A percentile compares a stretch with the other conserved stretches of the same genome.
Evolutionary conservation across 2,888 invertebrate genomes (phyloP).

Genomic region (Cyrtodaria siliqua): DNA sequence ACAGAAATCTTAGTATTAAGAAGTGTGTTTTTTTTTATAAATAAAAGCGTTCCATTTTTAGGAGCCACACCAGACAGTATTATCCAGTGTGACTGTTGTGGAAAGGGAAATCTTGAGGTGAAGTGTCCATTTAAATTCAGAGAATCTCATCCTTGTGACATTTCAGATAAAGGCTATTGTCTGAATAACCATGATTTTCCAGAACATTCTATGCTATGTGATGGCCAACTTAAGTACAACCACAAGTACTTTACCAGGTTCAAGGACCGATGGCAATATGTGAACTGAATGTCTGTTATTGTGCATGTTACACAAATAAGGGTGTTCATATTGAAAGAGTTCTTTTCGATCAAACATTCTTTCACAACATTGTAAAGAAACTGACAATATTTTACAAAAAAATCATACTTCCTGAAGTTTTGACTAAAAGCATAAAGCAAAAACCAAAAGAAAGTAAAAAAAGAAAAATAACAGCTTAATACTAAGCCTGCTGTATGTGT

Average conservation of each 20-base stretch:
- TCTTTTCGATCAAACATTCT: slow-evolving; percentile 7
- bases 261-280: slow-evolving; percentile 39
- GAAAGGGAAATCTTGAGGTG: slow-evolving; percentile 26
- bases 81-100: slow-evolving; percentile 47
- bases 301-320: slow-evolving; percentile 19
- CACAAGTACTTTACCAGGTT: slow-evolving; percentile 29
- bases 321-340: slow-evolving; percentile 33
- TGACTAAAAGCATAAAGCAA: neutral
- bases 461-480: no score
- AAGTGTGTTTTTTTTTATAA: slow-evolving; percentile 21
- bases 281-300: slow-evolving; percentile 28
- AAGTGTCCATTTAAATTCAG: slow-evolving; percentile 20
- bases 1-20: no score
- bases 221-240: neutral
- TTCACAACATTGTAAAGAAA: neutral
- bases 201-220: no score
- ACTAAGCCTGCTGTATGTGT: no score
- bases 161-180: slow-evolving; percentile 14
- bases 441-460: no score
- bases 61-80: slow-evolving; percentile 40
- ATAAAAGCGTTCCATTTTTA: slow-evolving; percentile 19
- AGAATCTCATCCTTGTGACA: slow-evolving; percentile 12
- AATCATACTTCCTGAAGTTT: slow-evolving; percentile 1
- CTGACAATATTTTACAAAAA: neutral
- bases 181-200: slow-evolving; percentile 1